Percentiles rank a stretch among this genome's conserved stretches.
phyloP scores from a whole-genome alignment of 2,888 invertebrate species.

The Tholera decimalis region DNA sequence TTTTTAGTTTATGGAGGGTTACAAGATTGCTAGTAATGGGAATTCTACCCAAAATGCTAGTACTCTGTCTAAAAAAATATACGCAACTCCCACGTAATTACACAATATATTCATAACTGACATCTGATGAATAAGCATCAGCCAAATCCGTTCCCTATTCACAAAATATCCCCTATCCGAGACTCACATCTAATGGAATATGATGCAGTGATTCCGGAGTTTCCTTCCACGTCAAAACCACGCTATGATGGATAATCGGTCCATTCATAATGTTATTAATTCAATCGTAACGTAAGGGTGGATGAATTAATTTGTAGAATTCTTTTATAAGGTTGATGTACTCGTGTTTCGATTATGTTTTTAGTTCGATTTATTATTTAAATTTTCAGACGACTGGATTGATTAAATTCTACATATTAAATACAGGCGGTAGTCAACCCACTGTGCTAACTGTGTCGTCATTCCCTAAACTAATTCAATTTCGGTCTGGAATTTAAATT shows the following conservation, averaged over 20 bases:
- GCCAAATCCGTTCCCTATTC: constrained; percentile 30
- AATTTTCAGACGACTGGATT: not conserved
- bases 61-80: no score
- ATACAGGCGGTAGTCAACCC: no score
- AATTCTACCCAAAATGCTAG: no score
- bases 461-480: not conserved
- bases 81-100: not conserved
- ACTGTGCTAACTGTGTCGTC: no score
- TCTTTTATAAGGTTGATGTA: constrained; percentile 46
- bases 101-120: constrained; percentile 7
- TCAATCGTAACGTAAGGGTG: constrained; percentile 61
- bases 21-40: no score
- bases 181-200: constrained; percentile 68
- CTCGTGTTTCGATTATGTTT: constrained; percentile 35
- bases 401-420: not conserved
- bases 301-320: constrained; percentile 64
- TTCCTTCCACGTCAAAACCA: constrained; percentile 65
- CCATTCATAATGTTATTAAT: constrained; percentile 77
- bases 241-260: constrained; percentile 71
- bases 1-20: no score
- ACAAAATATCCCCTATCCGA: constrained; percentile 36
- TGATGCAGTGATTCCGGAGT: constrained; percentile 73
- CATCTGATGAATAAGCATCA: constrained; percentile 20
- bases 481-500: no score
- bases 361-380: constrained; percentile 19